Evolutionary conservation across 2,888 invertebrate genomes (phyloP).

Genomic region (Hirtodrosophila confusa): DNA sequence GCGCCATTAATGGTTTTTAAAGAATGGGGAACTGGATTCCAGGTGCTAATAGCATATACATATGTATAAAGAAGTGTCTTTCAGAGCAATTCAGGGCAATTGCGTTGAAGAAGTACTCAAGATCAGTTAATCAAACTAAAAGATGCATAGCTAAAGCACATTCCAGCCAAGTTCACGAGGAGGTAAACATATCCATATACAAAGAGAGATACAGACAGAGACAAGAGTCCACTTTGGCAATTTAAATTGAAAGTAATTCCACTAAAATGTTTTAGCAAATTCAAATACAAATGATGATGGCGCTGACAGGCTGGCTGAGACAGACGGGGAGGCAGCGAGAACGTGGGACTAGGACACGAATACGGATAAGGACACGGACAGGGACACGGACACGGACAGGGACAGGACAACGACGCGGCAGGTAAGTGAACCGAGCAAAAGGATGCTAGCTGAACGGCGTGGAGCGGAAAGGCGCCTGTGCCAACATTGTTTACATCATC

Average conservation of each 20-base stretch:
- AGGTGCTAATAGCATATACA: too few species aligned
- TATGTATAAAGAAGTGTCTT: too few species aligned
- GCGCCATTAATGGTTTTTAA: too few species aligned
- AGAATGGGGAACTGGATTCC: too few species aligned
- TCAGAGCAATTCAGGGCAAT: too few species aligned
- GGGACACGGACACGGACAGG: neutral
- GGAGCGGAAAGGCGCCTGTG: constrained; percentile 12
- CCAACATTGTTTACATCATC: constrained; percentile 33
- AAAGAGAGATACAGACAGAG: neutral
- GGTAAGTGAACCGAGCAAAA: constrained; percentile 43
- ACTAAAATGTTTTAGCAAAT: constrained; percentile 72
- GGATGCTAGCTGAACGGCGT: constrained; percentile 22
- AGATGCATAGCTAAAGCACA: neutral
- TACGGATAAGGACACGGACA: neutral
- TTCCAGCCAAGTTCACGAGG: too few species aligned
- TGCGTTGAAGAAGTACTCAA: too few species aligned
- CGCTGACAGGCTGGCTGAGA: constrained; percentile 9
- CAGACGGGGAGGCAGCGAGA: neutral
- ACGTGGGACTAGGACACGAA: constrained; percentile 14
- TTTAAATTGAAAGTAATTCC: constrained; percentile 74
- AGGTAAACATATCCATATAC: constrained; percentile 1
- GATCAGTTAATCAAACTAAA: constrained; percentile 33
- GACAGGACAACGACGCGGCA: constrained; percentile 14
- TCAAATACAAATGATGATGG: constrained; percentile 61
- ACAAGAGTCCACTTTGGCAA: constrained; percentile 54